Base-by-base conservation (phyloP, 2,113 vertebrate species). In the Notarius lentiginosus region DNA sequence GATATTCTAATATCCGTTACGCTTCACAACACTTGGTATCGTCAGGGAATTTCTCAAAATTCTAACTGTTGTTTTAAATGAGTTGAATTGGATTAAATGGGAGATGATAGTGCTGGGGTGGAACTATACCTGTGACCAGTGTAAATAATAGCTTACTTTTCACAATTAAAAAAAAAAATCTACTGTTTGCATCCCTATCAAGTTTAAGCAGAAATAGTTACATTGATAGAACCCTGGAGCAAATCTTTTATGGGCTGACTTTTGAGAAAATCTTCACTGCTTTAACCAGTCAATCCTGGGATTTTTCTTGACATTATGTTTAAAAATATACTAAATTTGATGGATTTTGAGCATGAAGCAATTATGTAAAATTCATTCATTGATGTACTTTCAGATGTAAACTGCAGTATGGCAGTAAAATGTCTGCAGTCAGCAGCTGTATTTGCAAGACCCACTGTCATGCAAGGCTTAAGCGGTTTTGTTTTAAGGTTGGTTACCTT, bases 401-500 rank as follows among this genome's bases (percentile, higher is more conserved):
- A 15, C n/a, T 30, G 65, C 27, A 68, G 30, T 30, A 30, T 68
- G 17, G n/a, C 11, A 27, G n/a, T 22, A n/a, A 20, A 63, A 65
- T 51, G 41, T 34, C 34, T 82, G 80, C n/a, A 30, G 47, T 34
- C 24, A 51, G 49, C 12, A 51, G 63, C 12, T 7, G 6, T 70
- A 30, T 70, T n/a, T 56, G 27, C 51, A 70, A 53, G 30, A 70
- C 49, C 4, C 15, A 56, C 82, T 22, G 15, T 84, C n/a, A 30
- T 56, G 27, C n/a, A 58, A 56, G 65, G 61, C 22, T 94, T 96
- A 24, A 95, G 94, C 87, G 94, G 93, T 7, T 90, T 94, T 87
- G 94, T 96, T 91, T 95, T 94, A 91, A 94, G 94, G 93, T 96
- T 94, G 93, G 94, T 94, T 90, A 92, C 94, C 88, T 91, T 93